phyloP scores from a whole-genome alignment of 1,140 invertebrate genomes.

The Drosophila dunni region DNA sequence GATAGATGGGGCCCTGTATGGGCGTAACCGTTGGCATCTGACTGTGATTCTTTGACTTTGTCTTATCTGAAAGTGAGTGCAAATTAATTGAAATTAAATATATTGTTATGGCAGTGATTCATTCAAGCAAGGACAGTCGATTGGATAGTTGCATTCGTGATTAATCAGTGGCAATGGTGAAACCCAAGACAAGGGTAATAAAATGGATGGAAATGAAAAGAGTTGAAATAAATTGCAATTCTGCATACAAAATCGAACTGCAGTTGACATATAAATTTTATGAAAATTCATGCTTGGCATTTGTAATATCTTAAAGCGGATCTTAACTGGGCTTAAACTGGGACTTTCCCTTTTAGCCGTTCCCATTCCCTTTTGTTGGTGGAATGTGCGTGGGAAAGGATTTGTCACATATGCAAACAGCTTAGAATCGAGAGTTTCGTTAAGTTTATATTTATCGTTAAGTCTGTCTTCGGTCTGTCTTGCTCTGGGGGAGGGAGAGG shows the following conservation, averaged over 20 bases:
- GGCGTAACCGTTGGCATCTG: conserved; percentile 88
- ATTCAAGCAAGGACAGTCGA: conserved; percentile 25
- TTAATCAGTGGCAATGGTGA: conserved; percentile 11
- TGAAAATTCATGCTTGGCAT: conserved; percentile 63
- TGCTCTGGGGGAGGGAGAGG: not conserved
- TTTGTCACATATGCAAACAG: conserved; percentile 14
- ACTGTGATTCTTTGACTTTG: conserved; percentile 47
- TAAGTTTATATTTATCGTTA: conserved; percentile 10
- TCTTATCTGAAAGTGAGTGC: conserved; percentile 21
- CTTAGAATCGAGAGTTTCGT: conserved; percentile 41
- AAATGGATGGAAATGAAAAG: conserved; percentile 18
- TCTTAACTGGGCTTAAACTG: conserved; percentile 25
- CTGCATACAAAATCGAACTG: conserved; percentile 67
- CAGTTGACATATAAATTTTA: conserved; percentile 66
- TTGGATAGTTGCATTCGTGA: not conserved
- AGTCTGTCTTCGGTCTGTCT: not conserved
- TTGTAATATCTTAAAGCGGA: conserved; percentile 65
- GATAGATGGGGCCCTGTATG: conserved; percentile 91
- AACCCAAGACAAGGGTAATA: conserved; percentile 14
- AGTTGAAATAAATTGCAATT: conserved; percentile 32
- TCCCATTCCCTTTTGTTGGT: conserved; percentile 54
- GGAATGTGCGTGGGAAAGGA: conserved; percentile 16
- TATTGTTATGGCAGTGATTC: conserved; percentile 18
- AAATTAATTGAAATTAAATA: conserved; percentile 1
- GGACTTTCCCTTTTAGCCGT: conserved; percentile 36